These are phyloP conservation scores for Sinocyclocheilus anophthalmus DNA, from an alignment of 2,113 vertebrate genomes.

Conservation along the genomic window DNA sequence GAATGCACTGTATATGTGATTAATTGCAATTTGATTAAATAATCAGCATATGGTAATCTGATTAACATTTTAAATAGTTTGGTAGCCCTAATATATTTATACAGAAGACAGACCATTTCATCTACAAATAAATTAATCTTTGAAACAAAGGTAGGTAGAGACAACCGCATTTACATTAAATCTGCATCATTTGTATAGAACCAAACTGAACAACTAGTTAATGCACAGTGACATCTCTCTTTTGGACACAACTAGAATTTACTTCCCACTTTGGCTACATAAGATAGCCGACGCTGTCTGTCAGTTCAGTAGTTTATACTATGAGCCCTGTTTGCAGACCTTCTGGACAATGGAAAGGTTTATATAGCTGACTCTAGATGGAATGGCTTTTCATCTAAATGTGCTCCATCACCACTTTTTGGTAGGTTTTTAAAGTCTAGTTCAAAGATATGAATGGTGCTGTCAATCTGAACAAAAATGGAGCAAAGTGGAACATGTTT, in stretches of 20 bases:
- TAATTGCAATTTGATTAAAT: not conserved
- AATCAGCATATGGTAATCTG: not conserved
- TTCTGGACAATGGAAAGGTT: not conserved
- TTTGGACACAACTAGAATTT: conserved; percentile 18
- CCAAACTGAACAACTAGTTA: not conserved
- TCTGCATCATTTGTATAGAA: not conserved
- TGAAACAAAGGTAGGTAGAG: not conserved
- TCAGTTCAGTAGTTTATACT: not conserved
- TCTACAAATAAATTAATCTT: not conserved
- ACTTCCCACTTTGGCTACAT: not conserved
- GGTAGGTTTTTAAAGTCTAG: not conserved
- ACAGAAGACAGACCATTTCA: not conserved
- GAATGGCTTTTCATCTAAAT: not conserved
- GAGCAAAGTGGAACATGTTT: conserved; percentile 1
- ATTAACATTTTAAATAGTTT: not conserved
- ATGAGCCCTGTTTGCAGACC: not conserved
- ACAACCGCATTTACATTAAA: not conserved
- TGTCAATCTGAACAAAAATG: not conserved
- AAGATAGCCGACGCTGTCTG: not conserved
- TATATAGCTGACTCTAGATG: not conserved
- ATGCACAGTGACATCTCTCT: conserved; percentile 6
- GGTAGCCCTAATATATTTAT: conserved; percentile 9
- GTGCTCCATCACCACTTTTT: not conserved
- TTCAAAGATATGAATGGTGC: not conserved
- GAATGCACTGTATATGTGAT: not conserved